Base-by-base conservation (phyloP, 1,140 invertebrate species). In the Microplitis mediator region DNA sequence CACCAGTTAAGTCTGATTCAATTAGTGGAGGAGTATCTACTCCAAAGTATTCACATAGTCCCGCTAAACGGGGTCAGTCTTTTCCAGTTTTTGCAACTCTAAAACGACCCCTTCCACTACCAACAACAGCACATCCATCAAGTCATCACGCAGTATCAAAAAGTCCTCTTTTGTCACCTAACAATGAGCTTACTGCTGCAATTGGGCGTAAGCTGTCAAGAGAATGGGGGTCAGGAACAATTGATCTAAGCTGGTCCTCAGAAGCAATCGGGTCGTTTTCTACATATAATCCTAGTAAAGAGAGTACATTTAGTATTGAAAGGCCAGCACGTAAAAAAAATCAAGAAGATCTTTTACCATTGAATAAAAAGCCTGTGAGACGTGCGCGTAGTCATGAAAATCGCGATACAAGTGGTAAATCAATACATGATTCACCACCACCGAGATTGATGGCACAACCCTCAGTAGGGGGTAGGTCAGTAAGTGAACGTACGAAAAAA, bases 311-410 rank as follows among this genome's bases (percentile, higher is more conserved):
- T 45, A 79, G 78, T 4, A 56, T 77, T 4, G 79, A 82, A 14
- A 67, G 80, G 4, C 61, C 77, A 0, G 39, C 65, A 0, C 74
- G 78, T 0, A 78, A 84, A 16, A 81, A 82, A n/a, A 77, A 70
- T 3, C 75, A 81, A 11, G 80, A 78, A 0, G 82, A 84, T 6
- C 11, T 68, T 16, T 51, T 73, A 1, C 8, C 81, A 14, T 75
- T 79, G 0, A 31, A 77, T 1, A 85, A 85, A 56, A 84, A 82
- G 54, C 86, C 86, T 0, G 84, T 87, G 54, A 75, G 86, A 4
- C 79, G 86, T 3, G 85, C 85, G 0, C 80, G 85, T 6, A 87
- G 86, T 35, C 86, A 87, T 58, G 86, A 87, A 69, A 86, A 84
- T 74, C 79, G 81, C 61, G 85, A 86, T 65, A 9, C 51, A 35